Conservation (phyloP, 2,888 invertebrate species). For the Archaeoteleia sp. region DNA sequence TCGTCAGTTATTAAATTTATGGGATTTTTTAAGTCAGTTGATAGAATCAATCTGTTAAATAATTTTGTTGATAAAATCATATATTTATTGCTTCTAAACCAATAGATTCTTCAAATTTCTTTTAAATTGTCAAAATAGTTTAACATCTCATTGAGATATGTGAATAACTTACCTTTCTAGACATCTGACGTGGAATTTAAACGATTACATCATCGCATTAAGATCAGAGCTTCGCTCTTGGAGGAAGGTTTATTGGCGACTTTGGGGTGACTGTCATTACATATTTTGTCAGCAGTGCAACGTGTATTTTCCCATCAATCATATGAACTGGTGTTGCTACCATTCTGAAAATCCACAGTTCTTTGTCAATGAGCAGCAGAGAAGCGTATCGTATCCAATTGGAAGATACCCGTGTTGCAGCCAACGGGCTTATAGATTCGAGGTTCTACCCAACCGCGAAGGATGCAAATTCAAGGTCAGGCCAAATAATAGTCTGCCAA, state of each 20-base stretch:
- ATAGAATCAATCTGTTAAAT: no score
- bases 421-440: constrained; percentile 87
- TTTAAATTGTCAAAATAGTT: no score
- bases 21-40: no score
- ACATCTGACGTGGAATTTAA: constrained; percentile 87
- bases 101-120: no score
- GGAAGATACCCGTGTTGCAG: constrained; percentile 92
- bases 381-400: constrained; percentile 81
- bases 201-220: constrained; percentile 85
- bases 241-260: constrained; percentile 94
- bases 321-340: constrained; percentile 88
- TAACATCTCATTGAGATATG: no score
- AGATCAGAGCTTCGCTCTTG: constrained; percentile 89
- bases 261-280: constrained; percentile 95
- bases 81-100: no score
- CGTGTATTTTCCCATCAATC: constrained; percentile 83
- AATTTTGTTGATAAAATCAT: no score
- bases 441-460: constrained; percentile 80
- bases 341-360: constrained; percentile 88
- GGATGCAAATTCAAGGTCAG: constrained; percentile 75
- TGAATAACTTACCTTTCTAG: no score
- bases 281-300: constrained; percentile 88
- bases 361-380: constrained; percentile 82
- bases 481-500: no score
- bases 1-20: no score